Conservation (phyloP, 2,888 invertebrate genomes). For the Tenthredo mesomela region DNA sequence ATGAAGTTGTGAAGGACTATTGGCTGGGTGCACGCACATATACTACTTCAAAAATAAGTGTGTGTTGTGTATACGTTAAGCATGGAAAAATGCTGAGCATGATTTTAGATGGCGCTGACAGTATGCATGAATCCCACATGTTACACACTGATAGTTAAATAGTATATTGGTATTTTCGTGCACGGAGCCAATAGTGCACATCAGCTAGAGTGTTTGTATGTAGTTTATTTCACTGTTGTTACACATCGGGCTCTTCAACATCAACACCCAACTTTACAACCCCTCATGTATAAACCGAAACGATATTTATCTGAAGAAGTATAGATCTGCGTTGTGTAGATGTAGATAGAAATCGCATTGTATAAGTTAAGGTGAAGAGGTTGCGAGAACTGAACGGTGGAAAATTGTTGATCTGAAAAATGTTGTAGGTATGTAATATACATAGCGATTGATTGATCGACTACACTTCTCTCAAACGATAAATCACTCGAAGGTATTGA, state of each 20-base stretch:
- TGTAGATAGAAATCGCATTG: background rate
- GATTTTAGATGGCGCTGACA: too few species aligned
- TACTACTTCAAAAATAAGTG: too few species aligned
- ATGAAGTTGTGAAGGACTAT: too few species aligned
- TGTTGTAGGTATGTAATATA: background rate
- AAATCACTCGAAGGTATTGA: conserved; percentile 4
- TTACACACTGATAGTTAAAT: too few species aligned
- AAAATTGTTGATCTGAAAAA: conserved; percentile 9
- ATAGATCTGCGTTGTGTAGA: background rate
- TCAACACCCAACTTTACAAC: background rate
- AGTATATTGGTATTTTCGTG: too few species aligned
- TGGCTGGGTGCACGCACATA: too few species aligned
- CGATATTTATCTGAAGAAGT: background rate
- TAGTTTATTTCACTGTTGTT: background rate
- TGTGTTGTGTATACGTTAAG: too few species aligned
- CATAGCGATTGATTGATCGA: conserved; percentile 13
- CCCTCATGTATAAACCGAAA: background rate
- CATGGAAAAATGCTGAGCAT: too few species aligned
- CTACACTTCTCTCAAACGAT: background rate
- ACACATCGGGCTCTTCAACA: too few species aligned
- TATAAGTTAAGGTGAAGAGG: background rate
- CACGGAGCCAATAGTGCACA: too few species aligned
- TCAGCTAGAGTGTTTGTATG: background rate
- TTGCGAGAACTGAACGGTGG: too few species aligned
- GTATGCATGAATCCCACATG: too few species aligned